A percentile compares a stretch with the other conserved stretches of the same genome.
Conservation (phyloP, 2,797 vertebrate genomes). For the Microhierax caerulescens region DNA sequence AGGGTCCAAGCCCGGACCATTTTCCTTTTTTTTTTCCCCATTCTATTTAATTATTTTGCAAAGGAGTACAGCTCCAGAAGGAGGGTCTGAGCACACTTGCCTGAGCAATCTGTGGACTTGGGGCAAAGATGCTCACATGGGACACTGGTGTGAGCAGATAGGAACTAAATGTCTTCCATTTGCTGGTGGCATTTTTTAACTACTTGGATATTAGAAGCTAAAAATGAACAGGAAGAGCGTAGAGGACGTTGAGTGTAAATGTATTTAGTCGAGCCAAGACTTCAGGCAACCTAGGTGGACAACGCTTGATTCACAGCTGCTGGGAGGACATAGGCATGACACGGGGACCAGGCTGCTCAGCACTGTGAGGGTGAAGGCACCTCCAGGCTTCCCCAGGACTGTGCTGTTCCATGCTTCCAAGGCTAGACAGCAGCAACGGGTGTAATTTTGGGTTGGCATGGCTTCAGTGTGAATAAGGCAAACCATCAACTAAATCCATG, state of each 20-base stretch:
- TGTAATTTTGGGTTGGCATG: background rate
- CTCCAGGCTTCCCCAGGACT: background rate
- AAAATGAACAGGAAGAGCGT: background rate
- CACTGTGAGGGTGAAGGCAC: background rate
- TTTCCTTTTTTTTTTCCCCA: background rate
- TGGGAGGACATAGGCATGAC: background rate
- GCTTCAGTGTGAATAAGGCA: background rate
- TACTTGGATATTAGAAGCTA: background rate
- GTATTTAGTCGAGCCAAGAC: fast-evolving
- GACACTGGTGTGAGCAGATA: background rate
- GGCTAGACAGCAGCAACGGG: background rate
- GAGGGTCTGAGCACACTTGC: background rate
- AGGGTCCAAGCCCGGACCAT: background rate
- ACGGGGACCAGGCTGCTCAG: fast-evolving
- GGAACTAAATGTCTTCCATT: background rate
- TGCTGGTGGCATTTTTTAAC: background rate
- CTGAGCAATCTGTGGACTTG: background rate
- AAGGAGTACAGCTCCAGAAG: background rate
- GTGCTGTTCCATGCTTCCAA: background rate
- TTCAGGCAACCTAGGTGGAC: background rate
- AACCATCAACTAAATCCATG: background rate
- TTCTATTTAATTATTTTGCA: background rate
- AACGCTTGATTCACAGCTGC: background rate
- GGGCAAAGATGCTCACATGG: background rate
- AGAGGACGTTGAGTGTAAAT: background rate